A percentile compares a stretch with the other conserved stretches of the same genome.
phyloP scores from a whole-genome alignment of 2,797 vertebrate genomes.

The Serranus cabrilla region DNA sequence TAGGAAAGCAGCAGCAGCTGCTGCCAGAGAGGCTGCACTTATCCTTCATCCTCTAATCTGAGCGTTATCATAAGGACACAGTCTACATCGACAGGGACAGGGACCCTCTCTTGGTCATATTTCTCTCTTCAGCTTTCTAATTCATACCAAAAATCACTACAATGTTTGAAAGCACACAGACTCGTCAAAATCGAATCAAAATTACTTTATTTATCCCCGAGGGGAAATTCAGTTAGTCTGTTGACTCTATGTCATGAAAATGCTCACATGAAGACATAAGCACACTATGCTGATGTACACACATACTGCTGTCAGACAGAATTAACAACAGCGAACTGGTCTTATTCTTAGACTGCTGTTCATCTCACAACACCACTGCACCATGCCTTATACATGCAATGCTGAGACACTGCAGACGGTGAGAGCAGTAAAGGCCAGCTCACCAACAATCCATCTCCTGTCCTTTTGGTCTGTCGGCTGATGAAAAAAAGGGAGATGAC shows the following conservation, averaged over 20 bases:
- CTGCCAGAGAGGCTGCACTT: conserved; percentile 42
- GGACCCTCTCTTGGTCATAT: neutral
- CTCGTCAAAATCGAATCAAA: no score
- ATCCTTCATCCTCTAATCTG: conserved; percentile 59
- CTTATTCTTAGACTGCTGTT: conserved; percentile 38
- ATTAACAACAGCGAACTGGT: conserved; percentile 3
- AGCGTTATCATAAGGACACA: conserved; percentile 60
- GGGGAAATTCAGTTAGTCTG: no score
- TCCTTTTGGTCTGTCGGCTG: conserved; percentile 32
- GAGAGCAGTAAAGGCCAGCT: conserved; percentile 42
- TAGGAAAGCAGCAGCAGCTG: conserved; percentile 46
- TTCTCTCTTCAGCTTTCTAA: conserved; percentile 17
- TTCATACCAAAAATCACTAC: neutral
- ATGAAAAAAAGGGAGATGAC: conserved; percentile 49
- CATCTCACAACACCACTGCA: conserved; percentile 51
- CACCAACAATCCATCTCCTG: conserved; percentile 43
- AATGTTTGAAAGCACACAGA: neutral
- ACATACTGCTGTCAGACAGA: conserved; percentile 20
- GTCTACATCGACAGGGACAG: conserved; percentile 24
- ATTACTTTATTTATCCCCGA: no score
- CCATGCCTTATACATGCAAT: conserved; percentile 32
- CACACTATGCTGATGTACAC: conserved; percentile 8
- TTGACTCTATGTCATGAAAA: no score
- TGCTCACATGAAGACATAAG: conserved; percentile 21
- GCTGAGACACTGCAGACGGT: conserved; percentile 33